Conservation (phyloP, 1,140 invertebrate species). For the Habropoda laboriosa region DNA sequence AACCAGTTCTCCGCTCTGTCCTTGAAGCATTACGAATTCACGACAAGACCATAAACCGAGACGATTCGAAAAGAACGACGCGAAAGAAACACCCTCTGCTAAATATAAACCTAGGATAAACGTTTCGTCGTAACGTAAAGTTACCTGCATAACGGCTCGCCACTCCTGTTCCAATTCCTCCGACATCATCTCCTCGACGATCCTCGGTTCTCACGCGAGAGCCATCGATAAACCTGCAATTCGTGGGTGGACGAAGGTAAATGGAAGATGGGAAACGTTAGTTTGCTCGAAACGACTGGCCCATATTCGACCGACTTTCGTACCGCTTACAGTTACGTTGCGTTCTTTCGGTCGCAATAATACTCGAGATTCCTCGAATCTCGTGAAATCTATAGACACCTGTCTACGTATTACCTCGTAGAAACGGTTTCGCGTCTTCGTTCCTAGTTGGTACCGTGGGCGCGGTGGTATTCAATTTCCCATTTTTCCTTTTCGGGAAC, state of each 20-base stretch:
- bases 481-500: not conserved
- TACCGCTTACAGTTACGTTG: slow-evolving; percentile 49
- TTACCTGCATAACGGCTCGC: too few relatives aligned
- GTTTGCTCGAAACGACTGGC: slow-evolving; percentile 28
- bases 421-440: not conserved
- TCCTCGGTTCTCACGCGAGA: not conserved
- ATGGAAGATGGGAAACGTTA: slow-evolving; percentile 19
- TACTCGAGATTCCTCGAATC: slow-evolving; percentile 37
- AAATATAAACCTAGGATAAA: not conserved
- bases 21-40: not conserved
- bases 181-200: not conserved
- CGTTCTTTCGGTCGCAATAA: slow-evolving; percentile 20
- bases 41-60: not conserved
- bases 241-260: not conserved
- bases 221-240: not conserved
- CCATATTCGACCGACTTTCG: slow-evolving; percentile 50
- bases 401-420: not conserved
- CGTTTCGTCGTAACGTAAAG: not conserved
- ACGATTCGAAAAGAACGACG: not conserved
- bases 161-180: slow-evolving; percentile 25
- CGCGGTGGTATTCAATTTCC: slow-evolving; percentile 3
- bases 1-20: not conserved
- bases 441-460: not conserved
- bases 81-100: not conserved
- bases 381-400: slow-evolving; percentile 47